Conservation (phyloP, 2,888 invertebrate species). For the Mimumesa dahlbomi region DNA sequence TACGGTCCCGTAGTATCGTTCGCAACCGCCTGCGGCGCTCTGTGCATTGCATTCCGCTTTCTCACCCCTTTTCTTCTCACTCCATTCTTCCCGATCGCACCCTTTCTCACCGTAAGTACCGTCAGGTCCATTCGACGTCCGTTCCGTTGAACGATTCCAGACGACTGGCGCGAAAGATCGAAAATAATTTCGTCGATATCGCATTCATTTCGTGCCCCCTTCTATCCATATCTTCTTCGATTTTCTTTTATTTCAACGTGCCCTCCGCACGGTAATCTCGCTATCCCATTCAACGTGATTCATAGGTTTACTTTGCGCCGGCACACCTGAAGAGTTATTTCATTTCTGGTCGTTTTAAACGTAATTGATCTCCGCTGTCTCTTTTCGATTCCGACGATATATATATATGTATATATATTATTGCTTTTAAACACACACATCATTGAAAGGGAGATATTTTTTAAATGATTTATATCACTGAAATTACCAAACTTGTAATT, state of each 20-base stretch:
- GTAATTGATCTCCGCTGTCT: background rate
- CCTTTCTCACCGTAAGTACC: constrained; percentile 60
- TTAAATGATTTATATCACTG: too few relatives aligned
- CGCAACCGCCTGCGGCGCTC: constrained; percentile 62
- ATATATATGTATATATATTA: too few relatives aligned
- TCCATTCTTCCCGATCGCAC: constrained; percentile 58
- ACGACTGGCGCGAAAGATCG: constrained; percentile 50
- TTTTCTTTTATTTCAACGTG: background rate
- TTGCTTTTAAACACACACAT: too few relatives aligned
- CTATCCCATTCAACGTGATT: constrained; percentile 25
- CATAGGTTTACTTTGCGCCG: constrained; percentile 8
- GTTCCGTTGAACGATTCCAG: constrained; percentile 45
- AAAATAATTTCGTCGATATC: constrained; percentile 59
- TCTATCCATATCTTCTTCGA: background rate
- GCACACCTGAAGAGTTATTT: constrained; percentile 2
- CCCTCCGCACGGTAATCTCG: constrained; percentile 36
- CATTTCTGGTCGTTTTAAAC: constrained; percentile 5
- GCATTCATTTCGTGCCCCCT: constrained; percentile 48
- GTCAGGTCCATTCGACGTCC: constrained; percentile 52
- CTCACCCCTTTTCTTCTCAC: constrained; percentile 58
- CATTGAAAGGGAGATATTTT: too few relatives aligned
- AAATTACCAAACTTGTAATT: too few relatives aligned
- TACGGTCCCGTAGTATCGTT: constrained; percentile 57
- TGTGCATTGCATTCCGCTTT: constrained; percentile 57
- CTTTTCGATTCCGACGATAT: background rate